Conservation (phyloP, 2,888 invertebrate species). For the Ptilodon capucinus region DNA sequence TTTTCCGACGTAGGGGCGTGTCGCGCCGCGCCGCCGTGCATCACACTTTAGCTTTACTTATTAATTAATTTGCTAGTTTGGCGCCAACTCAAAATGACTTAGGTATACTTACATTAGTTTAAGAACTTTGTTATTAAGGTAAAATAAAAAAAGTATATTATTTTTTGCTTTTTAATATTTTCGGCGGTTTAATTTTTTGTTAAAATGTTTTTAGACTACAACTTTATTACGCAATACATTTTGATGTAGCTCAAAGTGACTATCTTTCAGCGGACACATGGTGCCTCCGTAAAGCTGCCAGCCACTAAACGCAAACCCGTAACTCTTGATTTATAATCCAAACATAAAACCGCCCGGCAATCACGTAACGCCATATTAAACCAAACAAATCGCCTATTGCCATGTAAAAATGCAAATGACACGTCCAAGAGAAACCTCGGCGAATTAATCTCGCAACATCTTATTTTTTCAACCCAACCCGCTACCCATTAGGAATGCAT, state of each 20-base stretch:
- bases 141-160: too few relatives aligned
- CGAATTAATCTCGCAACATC: conserved; percentile 24
- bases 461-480: conserved; percentile 33
- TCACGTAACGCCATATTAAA: conserved; percentile 24
- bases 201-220: too few relatives aligned
- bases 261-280: background rate
- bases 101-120: too few relatives aligned
- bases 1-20: too few relatives aligned
- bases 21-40: too few relatives aligned
- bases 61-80: too few relatives aligned
- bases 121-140: too few relatives aligned
- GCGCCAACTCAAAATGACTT: too few relatives aligned
- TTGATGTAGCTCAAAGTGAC: background rate
- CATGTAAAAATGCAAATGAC: conserved; percentile 31
- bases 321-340: background rate
- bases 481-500: conserved; percentile 44
- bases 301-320: background rate
- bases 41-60: too few relatives aligned
- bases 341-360: conserved; percentile 23
- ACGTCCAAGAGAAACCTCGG: conserved; percentile 23
- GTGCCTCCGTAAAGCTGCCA: background rate
- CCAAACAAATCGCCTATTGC: conserved; percentile 28
- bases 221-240: too few relatives aligned
- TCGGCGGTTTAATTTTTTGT: too few relatives aligned
- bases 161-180: too few relatives aligned